Conservation (phyloP, 2,888 invertebrate species). For the Zootermopsis nevadensis region DNA sequence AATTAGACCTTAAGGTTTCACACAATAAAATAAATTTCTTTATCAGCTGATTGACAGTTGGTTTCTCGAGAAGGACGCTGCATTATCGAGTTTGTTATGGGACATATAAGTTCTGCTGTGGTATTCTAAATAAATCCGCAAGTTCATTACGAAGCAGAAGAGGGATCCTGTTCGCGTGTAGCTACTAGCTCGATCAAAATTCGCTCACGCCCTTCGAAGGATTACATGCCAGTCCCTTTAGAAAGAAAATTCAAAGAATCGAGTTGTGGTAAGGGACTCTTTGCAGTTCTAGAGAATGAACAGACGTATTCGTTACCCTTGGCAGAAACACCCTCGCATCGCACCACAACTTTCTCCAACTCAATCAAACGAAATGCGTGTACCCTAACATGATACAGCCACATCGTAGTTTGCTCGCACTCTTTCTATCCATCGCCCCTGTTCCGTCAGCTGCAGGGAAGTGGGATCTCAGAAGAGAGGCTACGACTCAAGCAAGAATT, state of each 20-base stretch:
- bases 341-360: conserved; percentile 21
- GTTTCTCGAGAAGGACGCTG: no score
- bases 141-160: no score
- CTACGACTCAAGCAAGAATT: neutral
- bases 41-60: no score
- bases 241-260: neutral
- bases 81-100: no score
- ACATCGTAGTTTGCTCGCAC: neutral
- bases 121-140: no score
- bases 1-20: no score
- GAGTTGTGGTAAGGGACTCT: neutral
- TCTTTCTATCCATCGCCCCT: neutral
- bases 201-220: no score
- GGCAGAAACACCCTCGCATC: neutral
- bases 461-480: neutral
- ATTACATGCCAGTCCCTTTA: neutral
- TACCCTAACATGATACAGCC: neutral
- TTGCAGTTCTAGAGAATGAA: neutral
- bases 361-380: conserved; percentile 16
- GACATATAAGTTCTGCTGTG: no score
- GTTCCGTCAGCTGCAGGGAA: conserved; percentile 1
- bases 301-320: neutral
- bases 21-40: no score
- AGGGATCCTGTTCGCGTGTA: no score
- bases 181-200: no score